These are phyloP conservation scores for Syngnathus typhle DNA, from an alignment of 2,113 vertebrate species.

Conservation along the genomic window DNA sequence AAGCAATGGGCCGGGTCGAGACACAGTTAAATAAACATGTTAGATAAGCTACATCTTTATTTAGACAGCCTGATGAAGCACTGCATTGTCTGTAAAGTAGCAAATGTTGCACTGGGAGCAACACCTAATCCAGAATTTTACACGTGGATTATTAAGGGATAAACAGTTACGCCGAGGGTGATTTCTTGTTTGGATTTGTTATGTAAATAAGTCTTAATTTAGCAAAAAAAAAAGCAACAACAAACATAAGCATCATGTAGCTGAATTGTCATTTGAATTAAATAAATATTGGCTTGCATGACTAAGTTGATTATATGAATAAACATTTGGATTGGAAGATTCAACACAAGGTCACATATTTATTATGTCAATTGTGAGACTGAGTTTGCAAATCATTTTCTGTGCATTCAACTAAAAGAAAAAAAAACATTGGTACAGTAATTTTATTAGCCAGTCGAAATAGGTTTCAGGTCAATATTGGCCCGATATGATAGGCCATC, in stretches of 20 bases:
- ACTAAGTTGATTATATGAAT: not conserved
- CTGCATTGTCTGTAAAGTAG: not conserved
- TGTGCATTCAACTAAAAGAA: no score
- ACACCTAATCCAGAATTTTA: not conserved
- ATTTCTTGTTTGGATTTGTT: slow-evolving; percentile 2
- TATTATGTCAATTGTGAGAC: not conserved
- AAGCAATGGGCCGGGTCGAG: not conserved
- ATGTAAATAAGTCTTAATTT: not conserved
- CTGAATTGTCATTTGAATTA: not conserved
- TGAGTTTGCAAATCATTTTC: not conserved
- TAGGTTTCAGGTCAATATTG: no score
- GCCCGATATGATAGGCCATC: no score
- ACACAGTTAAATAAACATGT: slow-evolving; percentile 3
- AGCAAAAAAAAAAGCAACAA: not conserved
- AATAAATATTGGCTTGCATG: not conserved
- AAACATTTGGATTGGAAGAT: not conserved
- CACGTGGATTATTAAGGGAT: not conserved
- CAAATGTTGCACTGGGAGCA: not conserved
- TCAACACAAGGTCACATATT: not conserved
- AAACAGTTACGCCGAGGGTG: not conserved
- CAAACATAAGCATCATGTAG: not conserved
- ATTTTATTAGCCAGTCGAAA: no score
- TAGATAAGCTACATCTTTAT: slow-evolving; percentile 1
- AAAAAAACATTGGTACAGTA: no score
- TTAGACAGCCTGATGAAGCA: not conserved